Evolutionary conservation across 2,113 vertebrate genomes (phyloP), one percentile per base, ranked within the genome.

Genomic region (Ammodytes dubius): DNA sequence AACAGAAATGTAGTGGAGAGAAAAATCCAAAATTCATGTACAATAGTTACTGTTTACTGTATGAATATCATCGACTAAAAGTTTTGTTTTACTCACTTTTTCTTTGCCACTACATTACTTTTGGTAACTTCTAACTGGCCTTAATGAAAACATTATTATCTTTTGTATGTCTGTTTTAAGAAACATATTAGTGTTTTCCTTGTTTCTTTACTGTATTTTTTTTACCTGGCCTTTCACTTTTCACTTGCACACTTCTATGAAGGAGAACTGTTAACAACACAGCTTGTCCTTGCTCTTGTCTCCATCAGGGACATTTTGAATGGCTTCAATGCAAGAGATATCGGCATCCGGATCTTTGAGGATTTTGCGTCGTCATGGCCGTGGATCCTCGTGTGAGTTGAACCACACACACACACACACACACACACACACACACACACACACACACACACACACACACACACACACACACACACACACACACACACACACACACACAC

Each of bases 331-430:
- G 92, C 93, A 64, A 92, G 87, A 49, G 95, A 97, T 1, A 59
- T 98, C 0, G 94, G 94, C 0, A 75, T 96, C 37, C 94, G 94
- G 67, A 96, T 98, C 92, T 98, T 98, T 91, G 96, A 96, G 86
- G 97, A 98, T 76, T 96, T 98, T 79, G 96, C 97, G 0, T 94
- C 92, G 0, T 94, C 96, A 42, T 98, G 97, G 97, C 93, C 96
- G 2, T 98, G 97, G 97, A 97, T 98, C 80, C 93, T 98, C n/a
- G 2, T 95, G 97, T 98, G 89, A 97, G 97, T 96, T 64, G 5
- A 46, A 58, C 58, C 7, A 35, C 14, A 4, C n/a, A 27, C 40
- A 11, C 47, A 35, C 63, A 59, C 39, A 46, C 50, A 73, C 70
- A 74, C 71, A 75, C 81, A 65, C 63, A 84, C 88, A 27, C 61